Base-by-base conservation (phyloP, 2,113 vertebrate species). In the Nothocercus julius region DNA sequence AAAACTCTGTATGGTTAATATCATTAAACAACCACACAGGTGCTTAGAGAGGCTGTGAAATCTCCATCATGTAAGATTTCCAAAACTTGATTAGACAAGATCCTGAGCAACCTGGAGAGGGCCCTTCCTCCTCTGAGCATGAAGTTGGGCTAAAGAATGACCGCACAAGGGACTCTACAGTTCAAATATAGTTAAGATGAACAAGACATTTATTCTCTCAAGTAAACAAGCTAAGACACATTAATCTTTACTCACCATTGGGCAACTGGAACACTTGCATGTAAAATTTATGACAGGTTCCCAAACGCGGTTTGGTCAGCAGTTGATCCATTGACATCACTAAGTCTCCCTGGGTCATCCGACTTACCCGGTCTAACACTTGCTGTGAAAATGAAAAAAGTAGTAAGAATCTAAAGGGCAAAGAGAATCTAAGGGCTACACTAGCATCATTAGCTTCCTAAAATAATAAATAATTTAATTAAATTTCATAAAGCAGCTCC, bases 321-420 rank as follows among this genome's bases (percentile, higher is more conserved):
- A 99, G 98, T 86, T 99, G 99, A 95, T 99, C 99, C 99, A 99
- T 99, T 34, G 99, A 99, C 98, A 99, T 98, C 40, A 99, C 99
- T 93, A 99, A 98, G 96, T 99, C 99, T 38, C 99, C 99, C 97
- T 99, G 99, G 27, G 99, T 99, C 98, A 99, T 98, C 17, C 98
- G 98, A 95, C 99, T 99, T 83, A 99, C 99, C 34, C 98, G 94
- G 93, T 99, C 99, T 95, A 99, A 97, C 69, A 99, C 99, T 99
- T 99, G 99, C 99, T 99, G 89, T 66, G 95, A 79, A 95, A 42
- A 91, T 4, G 4, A 32, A 95, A 66, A 95, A 59, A 86, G 90
- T 13, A 89, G 9, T 96, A 94, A 96, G 86, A 91, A 62, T 81
- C 13, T 59, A 42, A 30, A 95, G 84, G 22, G 40, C n/a, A 95